Evolutionary conservation across 1,140 invertebrate genomes (phyloP).

Genomic region (Micrasema longulum): DNA sequence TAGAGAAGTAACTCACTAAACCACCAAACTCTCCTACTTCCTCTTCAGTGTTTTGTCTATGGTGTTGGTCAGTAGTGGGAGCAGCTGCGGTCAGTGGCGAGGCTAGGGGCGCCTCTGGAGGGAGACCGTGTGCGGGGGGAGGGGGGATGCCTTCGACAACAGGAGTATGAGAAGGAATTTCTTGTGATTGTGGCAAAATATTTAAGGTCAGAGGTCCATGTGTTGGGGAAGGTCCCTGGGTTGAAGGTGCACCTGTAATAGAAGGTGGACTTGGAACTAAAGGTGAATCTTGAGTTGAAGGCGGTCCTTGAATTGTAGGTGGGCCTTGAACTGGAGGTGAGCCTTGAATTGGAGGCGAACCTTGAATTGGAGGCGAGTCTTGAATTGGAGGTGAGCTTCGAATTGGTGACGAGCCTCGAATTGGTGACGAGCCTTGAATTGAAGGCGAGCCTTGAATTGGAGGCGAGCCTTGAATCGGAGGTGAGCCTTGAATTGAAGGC

Average conservation of each 20-base stretch:
- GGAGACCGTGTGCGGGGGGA: not conserved
- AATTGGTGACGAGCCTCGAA: too few relatives aligned
- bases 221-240: not conserved
- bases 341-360: not conserved
- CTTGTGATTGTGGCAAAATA: constrained; percentile 23
- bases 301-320: not conserved
- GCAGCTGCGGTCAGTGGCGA: not conserved
- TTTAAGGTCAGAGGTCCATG: not conserved
- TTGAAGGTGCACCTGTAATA: not conserved
- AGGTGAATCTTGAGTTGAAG: not conserved
- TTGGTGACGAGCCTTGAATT: not conserved
- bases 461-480: constrained; percentile 4
- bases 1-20: constrained; percentile 88
- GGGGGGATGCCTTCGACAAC: not conserved
- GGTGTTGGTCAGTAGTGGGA: not conserved
- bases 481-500: constrained; percentile 5
- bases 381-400: not conserved
- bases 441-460: constrained; percentile 29
- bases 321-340: not conserved
- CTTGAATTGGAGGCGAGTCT: not conserved
- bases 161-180: constrained; percentile 55
- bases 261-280: too few relatives aligned
- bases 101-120: not conserved
- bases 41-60: constrained; percentile 63
- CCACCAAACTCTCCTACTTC: constrained; percentile 83